Conservation (phyloP, 2,888 invertebrate species). For the Torymus tubicola region DNA sequence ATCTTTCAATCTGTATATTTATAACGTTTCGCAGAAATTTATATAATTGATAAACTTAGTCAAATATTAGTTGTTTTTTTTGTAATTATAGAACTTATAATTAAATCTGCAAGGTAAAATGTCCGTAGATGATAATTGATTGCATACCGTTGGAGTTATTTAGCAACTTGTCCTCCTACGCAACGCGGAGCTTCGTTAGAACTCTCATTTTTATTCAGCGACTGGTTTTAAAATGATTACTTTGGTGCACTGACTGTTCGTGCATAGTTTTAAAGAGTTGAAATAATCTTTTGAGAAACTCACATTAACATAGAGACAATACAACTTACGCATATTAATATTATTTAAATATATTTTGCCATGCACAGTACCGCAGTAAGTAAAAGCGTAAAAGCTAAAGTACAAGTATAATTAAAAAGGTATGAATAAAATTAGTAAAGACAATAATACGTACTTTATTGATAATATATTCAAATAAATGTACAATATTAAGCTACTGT, state of each 20-base stretch:
- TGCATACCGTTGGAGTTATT: slow-evolving; percentile 10
- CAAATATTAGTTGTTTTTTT: no score
- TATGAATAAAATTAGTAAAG: slow-evolving; percentile 36
- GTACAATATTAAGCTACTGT: no score
- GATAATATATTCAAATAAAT: slow-evolving; percentile 7
- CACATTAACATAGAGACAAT: slow-evolving; percentile 11
- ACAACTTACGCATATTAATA: slow-evolving; percentile 14
- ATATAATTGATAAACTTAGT: no score
- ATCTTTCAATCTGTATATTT: no score
- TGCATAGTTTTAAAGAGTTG: no score
- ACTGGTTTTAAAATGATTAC: neutral
- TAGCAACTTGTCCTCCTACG: slow-evolving; percentile 28
- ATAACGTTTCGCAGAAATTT: no score
- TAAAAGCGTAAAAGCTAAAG: slow-evolving; percentile 22
- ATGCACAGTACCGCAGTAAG: no score
- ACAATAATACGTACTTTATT: slow-evolving; percentile 2
- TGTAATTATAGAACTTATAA: no score
- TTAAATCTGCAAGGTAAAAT: no score
- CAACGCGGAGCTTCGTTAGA: slow-evolving; percentile 5
- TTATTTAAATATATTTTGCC: slow-evolving; percentile 13
- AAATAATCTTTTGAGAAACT: neutral
- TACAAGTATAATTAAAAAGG: slow-evolving; percentile 10
- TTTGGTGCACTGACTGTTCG: neutral
- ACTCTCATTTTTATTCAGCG: slow-evolving; percentile 2
- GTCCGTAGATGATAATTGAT: slow-evolving; percentile 1